phyloP scores from a whole-genome alignment of 2,113 vertebrate species.

The Corythoichthys haematopterus region DNA sequence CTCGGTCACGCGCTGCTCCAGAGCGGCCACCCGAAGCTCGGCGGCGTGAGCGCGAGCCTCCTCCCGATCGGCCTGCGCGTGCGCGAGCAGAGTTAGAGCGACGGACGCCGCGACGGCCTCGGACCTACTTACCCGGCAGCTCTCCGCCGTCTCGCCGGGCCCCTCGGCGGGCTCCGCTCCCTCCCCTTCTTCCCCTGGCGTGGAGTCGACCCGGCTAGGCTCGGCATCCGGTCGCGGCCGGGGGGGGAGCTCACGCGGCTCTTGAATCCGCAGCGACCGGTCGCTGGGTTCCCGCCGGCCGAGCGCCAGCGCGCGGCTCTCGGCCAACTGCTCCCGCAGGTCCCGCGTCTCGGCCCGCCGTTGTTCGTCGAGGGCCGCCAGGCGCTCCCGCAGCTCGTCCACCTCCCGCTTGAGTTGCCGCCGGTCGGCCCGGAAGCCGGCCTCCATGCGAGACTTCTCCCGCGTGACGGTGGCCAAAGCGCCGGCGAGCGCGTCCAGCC shows the following conservation, averaged over 20 bases:
- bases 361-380: constrained; percentile 45
- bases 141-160: constrained; percentile 46
- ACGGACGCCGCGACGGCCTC: constrained; percentile 58
- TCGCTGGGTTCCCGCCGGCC: constrained; percentile 83
- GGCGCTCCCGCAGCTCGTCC: constrained; percentile 72
- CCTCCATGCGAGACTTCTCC: constrained; percentile 96
- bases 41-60: constrained; percentile 82
- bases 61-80: constrained; percentile 68
- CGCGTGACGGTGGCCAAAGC: constrained; percentile 86
- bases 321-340: constrained; percentile 78
- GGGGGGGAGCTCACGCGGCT: constrained; percentile 83
- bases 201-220: constrained; percentile 77
- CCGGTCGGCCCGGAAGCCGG: constrained; percentile 88
- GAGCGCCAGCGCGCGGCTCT: constrained; percentile 84
- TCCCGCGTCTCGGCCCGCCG: constrained; percentile 67
- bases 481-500: constrained; percentile 83
- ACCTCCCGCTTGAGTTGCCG: constrained; percentile 83
- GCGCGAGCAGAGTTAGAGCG: background rate
- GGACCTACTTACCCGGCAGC: constrained; percentile 69
- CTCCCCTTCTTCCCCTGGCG: constrained; percentile 67
- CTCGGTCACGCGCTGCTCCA: constrained; percentile 84
- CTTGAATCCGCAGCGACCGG: constrained; percentile 84
- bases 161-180: constrained; percentile 49
- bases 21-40: constrained; percentile 77
- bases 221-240: constrained; percentile 76